Evolutionary conservation across 2,797 vertebrate genomes (phyloP).

Genomic region (Mormyrus proboscirostris): DNA sequence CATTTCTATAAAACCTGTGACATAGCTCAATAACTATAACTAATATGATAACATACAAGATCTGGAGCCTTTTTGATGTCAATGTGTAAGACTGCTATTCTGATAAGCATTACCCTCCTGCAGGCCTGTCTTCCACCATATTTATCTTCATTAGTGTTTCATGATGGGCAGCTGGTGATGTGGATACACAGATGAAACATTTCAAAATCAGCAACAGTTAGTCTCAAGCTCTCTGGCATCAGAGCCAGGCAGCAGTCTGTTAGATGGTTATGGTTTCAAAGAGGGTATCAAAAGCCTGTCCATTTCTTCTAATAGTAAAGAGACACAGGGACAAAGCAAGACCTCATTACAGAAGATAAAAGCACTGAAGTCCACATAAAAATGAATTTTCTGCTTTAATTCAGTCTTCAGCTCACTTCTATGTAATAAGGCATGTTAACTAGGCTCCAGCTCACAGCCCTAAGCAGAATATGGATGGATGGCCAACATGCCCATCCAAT

Average conservation of each 20-base stretch:
- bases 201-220: background rate
- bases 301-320: conserved; percentile 30
- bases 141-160: background rate
- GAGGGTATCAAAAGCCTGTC: conserved; percentile 2
- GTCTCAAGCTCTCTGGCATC: background rate
- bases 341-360: background rate
- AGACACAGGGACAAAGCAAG: background rate
- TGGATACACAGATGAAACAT: background rate
- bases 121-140: background rate
- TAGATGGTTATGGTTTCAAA: background rate
- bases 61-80: background rate
- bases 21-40: background rate
- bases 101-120: background rate
- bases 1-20: background rate
- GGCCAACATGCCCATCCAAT: background rate
- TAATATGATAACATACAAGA: background rate
- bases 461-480: background rate
- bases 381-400: background rate
- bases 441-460: background rate
- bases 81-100: background rate
- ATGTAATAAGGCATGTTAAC: background rate
- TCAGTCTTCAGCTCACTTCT: background rate
- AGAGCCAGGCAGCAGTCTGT: background rate
- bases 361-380: background rate
- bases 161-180: background rate